Base-by-base conservation (phyloP, 2,888 invertebrate genomes). In the Scrobipalpa costella region DNA sequence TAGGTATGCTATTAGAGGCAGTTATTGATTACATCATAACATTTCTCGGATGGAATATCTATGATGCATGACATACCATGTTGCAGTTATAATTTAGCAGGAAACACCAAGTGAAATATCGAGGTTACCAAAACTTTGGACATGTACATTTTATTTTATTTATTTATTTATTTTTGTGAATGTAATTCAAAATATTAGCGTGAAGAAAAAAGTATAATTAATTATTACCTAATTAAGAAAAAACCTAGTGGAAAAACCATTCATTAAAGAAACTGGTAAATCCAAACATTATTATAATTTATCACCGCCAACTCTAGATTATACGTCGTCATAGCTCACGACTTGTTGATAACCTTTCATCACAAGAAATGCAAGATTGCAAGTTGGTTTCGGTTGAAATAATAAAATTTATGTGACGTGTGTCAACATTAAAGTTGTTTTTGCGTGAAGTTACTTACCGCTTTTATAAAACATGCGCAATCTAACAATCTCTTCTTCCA, bases 311-410 rank as follows among this genome's bases (percentile, higher is more conserved):
- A 13, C 3, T 1, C 40, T 9, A 40, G 40, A 13, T 13, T 11
- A 1, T 13, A 40, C 13, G 13, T 40, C 40, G 13, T 13, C 13
- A n/a, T 40, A 40, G 38, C 2, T 40, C 40, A 27, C 13, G 27
- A 13, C 27, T n/a, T n/a, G 13, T 55, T 33, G 55, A 55, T 55
- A 55, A 55, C 55, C 55, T 55, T 55, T 19, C 5, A 50, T 55
- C 55, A 1, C 7, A 55, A 1, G n/a, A 27, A 55, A 52, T 27
- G 27, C 11, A n/a, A n/a, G n/a, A 5, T 27, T 49, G 40, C 40
- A 40, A 13, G 40, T 9, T 40, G n/a, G 11, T 9, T 38, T 2
- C 40, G 40, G 13, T 11, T 40, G 40, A 2, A 13, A 8, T 38
- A 40, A 40, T 13, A 40, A 2, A 40, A 40, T 40, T 40, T 40